These are phyloP conservation scores for Anoplophora glabripennis DNA, from an alignment of 1,140 invertebrate genomes.

Conservation along the genomic window DNA sequence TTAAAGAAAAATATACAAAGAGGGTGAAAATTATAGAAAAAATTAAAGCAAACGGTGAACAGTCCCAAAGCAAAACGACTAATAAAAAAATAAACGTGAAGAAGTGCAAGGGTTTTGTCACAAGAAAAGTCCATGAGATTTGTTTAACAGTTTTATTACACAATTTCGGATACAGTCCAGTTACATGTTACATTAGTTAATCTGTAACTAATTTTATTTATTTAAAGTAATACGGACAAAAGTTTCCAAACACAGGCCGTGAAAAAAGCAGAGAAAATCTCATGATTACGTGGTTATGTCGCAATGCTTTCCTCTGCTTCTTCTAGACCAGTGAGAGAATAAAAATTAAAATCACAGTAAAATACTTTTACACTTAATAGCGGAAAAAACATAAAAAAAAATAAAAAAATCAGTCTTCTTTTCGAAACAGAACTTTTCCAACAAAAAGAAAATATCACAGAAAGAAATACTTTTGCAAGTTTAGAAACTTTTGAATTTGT, in stretches of 20 bases:
- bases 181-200: conserved; percentile 28
- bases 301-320: neutral
- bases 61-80: conserved; percentile 48
- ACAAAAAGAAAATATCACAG: conserved; percentile 28
- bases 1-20: conserved; percentile 26
- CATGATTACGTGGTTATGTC: neutral
- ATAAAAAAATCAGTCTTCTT: conserved; percentile 26
- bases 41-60: conserved; percentile 23
- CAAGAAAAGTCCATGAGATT: conserved; percentile 30
- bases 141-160: conserved; percentile 37
- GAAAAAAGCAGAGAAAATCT: neutral
- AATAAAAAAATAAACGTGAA: conserved; percentile 34
- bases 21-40: conserved; percentile 15
- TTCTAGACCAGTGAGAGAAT: neutral
- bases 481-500: conserved; percentile 31
- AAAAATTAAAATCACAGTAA: neutral
- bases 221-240: conserved; percentile 8
- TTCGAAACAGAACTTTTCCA: conserved; percentile 1
- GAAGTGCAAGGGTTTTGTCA: conserved; percentile 39
- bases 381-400: conserved; percentile 15
- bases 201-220: conserved; percentile 18
- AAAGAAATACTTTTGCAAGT: conserved; percentile 20
- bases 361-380: neutral
- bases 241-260: conserved; percentile 24
- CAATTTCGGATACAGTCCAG: conserved; percentile 36